phyloP scores from a whole-genome alignment of 2,113 vertebrate species.

The Lanius ludovicianus region DNA sequence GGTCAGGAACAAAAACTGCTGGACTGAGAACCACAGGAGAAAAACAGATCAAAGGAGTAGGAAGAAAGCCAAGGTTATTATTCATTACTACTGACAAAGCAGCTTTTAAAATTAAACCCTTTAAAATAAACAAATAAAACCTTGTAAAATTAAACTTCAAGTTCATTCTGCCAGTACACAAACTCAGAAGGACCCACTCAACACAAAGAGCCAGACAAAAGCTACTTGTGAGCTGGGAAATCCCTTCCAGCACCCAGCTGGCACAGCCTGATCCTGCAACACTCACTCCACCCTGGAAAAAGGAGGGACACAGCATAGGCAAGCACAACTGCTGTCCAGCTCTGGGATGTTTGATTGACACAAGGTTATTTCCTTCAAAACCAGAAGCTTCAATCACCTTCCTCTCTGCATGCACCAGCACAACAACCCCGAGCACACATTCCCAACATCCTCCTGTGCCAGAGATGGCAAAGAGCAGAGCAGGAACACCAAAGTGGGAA shows the following conservation, averaged over 20 bases:
- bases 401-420: not conserved
- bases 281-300: fast-evolving
- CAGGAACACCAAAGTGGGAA: fast-evolving
- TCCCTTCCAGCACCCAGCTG: not conserved
- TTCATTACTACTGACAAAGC: not conserved
- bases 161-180: not conserved
- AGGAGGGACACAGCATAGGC: not conserved
- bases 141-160: not conserved
- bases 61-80: not conserved
- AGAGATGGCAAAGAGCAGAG: not conserved
- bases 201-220: not conserved
- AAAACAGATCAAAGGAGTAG: not conserved
- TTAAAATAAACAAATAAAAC: not conserved
- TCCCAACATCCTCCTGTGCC: not conserved
- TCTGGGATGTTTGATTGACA: not conserved
- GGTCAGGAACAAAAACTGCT: not conserved
- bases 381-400: not conserved
- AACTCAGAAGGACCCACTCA: not conserved
- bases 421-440: not conserved
- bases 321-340: not conserved
- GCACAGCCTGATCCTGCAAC: not conserved
- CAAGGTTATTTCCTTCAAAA: not conserved
- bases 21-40: not conserved
- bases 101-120: not conserved
- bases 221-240: not conserved